Evolutionary conservation across 2,797 vertebrate genomes (phyloP), one percentile per base, ranked within the genome.

Genomic region (Cirrhinus molitorella): DNA sequence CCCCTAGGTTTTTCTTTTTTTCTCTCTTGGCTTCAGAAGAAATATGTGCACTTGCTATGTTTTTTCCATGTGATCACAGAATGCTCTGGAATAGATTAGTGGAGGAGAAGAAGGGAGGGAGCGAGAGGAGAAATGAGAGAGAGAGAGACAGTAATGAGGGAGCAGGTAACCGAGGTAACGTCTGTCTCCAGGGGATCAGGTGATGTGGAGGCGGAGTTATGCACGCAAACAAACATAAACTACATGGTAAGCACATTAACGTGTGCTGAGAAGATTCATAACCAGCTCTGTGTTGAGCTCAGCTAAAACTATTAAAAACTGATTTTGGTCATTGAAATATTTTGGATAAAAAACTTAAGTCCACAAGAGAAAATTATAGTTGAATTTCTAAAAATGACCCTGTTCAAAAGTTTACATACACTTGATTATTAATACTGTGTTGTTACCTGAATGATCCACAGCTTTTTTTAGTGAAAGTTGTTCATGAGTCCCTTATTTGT

Each of bases 41-140:
- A 93, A 65, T 91, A 94, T 93, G 95, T 94, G 94, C 90, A 94
- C 92, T 88, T 92, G 93, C 92, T 94, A 91, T 92, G 92, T 89
- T 92, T 94, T 93, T 93, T 93, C 92, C 93, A 90, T 91, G 89
- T 90, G 93, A 93, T 92, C 89, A 83, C 90, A 84, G 84, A 92
- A 91, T 93, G 90, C 89, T 94, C 90, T 91, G 93, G 94, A 94
- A 94, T 12, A 88, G 89, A 93, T 91, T 95, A 91, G 90, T 85
- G 83, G 88, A 90, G 74, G 84, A 90, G 66, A 87, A 89, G 86
- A 90, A 87, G 89, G 89, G 86, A 76, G 66, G 83, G 67, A 70
- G 80, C 66, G 67, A 77, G 70, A 81, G 79, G 68, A 78, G 73
- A 86, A 84, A 81, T 72, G 87, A 88, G 79, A 34, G 59, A 88